Percentiles rank a stretch among this genome's conserved stretches.
Evolutionary conservation across 2,888 invertebrate species (phyloP).

Genomic region (Caradrina clavipalpis): DNA sequence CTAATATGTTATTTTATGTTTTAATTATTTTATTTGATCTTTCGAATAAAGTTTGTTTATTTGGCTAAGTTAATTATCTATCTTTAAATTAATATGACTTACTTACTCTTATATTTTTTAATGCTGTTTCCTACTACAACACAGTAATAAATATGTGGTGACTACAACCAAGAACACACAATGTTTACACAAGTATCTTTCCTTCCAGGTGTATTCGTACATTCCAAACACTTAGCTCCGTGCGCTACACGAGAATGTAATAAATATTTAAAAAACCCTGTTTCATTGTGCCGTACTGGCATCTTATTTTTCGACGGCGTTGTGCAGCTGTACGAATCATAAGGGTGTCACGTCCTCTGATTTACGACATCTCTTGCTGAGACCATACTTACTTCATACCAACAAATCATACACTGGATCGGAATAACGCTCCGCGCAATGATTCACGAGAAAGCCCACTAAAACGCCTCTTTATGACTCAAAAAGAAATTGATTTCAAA

Average conservation of each 20-base stretch:
- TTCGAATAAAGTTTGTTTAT: too few species aligned
- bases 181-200: neutral
- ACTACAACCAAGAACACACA: neutral
- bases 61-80: neutral
- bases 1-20: too few species aligned
- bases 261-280: slow-evolving; percentile 67
- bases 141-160: slow-evolving; percentile 4
- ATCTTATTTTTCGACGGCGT: slow-evolving; percentile 78
- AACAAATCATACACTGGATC: slow-evolving; percentile 84
- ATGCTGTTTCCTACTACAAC: neutral
- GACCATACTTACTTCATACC: slow-evolving; percentile 80
- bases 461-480: slow-evolving; percentile 83
- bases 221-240: slow-evolving; percentile 33
- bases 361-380: slow-evolving; percentile 86
- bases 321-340: slow-evolving; percentile 81
- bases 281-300: slow-evolving; percentile 69
- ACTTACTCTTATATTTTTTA: neutral
- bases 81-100: neutral
- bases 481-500: slow-evolving; percentile 88
- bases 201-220: slow-evolving; percentile 14
- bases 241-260: slow-evolving; percentile 43
- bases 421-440: slow-evolving; percentile 72
- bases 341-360: slow-evolving; percentile 82
- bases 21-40: too few species aligned
- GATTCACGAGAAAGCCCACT: slow-evolving; percentile 82